These are phyloP conservation scores for Ceuthmochares aereus DNA, from an alignment of 2,113 vertebrate genomes.

Conservation along the genomic window DNA sequence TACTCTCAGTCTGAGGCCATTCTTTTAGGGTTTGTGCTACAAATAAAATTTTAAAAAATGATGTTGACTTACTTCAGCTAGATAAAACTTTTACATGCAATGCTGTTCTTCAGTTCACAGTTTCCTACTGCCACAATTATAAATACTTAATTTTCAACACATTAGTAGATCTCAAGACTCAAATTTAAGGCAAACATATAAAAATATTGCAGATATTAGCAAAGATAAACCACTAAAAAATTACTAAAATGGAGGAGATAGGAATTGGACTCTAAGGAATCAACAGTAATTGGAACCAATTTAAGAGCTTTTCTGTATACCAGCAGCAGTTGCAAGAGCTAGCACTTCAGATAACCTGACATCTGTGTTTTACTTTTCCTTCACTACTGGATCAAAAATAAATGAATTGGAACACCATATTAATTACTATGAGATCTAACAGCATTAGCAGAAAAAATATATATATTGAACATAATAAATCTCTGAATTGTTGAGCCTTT, in stretches of 20 bases:
- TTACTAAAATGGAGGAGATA: background rate
- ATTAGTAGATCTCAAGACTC: background rate
- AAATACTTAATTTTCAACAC: background rate
- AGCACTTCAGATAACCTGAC: background rate
- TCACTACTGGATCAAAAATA: background rate
- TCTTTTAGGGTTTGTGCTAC: constrained; percentile 57
- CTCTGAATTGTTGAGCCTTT: background rate
- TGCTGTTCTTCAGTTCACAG: background rate
- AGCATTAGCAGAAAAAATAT: background rate
- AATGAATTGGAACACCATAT: background rate
- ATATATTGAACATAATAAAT: background rate
- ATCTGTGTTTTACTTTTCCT: background rate
- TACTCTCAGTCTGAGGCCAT: background rate
- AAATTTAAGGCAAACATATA: background rate
- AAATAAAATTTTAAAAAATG: background rate
- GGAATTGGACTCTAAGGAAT: background rate
- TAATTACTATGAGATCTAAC: background rate
- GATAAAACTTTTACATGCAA: background rate
- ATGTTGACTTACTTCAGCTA: background rate
- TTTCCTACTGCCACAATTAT: background rate
- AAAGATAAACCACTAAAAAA: background rate
- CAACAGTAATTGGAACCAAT: background rate
- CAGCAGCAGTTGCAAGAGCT: background rate
- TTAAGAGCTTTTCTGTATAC: background rate
- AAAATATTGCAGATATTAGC: background rate